Conservation (phyloP, 2,113 vertebrate species). For the Monarcha castaneiventris region DNA sequence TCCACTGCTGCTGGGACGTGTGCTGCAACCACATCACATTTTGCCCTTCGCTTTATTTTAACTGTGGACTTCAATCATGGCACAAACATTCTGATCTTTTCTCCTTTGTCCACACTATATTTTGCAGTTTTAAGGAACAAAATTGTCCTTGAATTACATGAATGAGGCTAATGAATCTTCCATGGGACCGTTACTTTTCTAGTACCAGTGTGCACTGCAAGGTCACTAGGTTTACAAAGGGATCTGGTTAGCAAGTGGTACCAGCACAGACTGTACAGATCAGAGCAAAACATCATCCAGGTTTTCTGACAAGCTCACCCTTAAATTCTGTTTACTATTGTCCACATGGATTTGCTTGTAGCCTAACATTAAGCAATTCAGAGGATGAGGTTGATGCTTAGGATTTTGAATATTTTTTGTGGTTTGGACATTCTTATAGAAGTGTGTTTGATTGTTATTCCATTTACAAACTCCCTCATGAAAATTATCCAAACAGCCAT, state of each 20-base stretch:
- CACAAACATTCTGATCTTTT: not conserved
- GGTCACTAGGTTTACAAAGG: not conserved
- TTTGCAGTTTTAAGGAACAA: not conserved
- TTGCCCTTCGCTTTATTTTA: not conserved
- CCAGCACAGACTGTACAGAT: not conserved
- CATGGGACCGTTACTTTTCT: not conserved
- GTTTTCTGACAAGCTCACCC: not conserved
- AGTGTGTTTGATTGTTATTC: not conserved
- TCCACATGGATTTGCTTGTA: not conserved
- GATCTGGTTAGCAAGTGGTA: fast-evolving
- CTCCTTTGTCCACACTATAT: not conserved
- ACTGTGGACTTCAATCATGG: not conserved
- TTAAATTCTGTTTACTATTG: not conserved
- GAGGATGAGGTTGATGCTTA: not conserved
- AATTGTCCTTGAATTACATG: not conserved
- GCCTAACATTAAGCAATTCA: not conserved
- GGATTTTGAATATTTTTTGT: not conserved
- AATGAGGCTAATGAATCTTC: not conserved
- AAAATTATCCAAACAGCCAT: not conserved
- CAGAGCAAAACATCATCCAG: not conserved
- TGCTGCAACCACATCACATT: not conserved
- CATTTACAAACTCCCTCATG: not conserved
- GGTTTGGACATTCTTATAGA: not conserved
- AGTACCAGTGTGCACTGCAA: not conserved
- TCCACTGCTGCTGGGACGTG: not conserved